Conservation (phyloP, 92 coral and sea anemone genomes). For the Zoanthus sociatus region DNA sequence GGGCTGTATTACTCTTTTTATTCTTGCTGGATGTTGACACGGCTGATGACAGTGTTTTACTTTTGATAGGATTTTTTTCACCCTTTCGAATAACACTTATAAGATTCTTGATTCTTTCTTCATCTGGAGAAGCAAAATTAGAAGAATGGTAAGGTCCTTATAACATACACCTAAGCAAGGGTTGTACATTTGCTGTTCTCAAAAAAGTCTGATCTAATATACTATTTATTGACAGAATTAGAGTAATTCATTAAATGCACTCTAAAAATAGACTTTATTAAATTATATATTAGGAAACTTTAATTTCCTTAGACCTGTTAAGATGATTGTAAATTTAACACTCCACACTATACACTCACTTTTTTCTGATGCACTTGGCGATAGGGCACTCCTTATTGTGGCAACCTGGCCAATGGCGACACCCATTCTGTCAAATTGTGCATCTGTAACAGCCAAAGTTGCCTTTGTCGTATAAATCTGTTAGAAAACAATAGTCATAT, state of each 20-base stretch:
- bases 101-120: conserved; percentile 2
- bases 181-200: conserved; percentile 6
- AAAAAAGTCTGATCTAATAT: conserved; percentile 2
- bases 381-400: no score
- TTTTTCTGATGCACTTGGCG: no score
- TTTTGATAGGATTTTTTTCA: not conserved
- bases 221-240: not conserved
- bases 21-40: conserved; percentile 1
- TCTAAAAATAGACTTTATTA: not conserved
- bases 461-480: no score
- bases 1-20: conserved; percentile 9
- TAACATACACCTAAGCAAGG: not conserved
- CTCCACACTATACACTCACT: not conserved
- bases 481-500: no score
- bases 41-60: not conserved
- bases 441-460: no score
- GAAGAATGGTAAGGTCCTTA: not conserved
- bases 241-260: not conserved
- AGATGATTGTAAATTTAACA: not conserved
- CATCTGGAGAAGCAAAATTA: conserved; percentile 10
- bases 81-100: not conserved
- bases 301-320: not conserved
- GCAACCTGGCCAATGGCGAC: no score
- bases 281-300: not conserved
- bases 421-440: no score